Evolutionary conservation across 2,797 vertebrate genomes (phyloP).

Genomic region (Salmo trutta): DNA sequence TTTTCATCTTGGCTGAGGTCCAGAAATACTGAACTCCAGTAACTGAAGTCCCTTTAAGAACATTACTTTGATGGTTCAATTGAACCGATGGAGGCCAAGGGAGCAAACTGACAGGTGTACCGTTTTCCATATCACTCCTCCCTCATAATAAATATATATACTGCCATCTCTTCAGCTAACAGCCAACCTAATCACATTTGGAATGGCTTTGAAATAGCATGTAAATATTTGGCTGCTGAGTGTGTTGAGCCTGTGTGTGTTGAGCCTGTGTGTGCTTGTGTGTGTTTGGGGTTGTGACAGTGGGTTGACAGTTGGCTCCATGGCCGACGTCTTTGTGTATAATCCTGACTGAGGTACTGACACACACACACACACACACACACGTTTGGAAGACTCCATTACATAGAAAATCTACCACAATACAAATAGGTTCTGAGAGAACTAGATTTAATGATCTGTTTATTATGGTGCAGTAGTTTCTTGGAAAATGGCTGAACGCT

Average conservation of each 20-base stretch:
- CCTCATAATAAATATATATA: conserved; percentile 58
- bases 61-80: conserved; percentile 8
- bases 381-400: neutral
- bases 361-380: neutral
- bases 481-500: neutral
- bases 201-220: conserved; percentile 71
- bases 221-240: conserved; percentile 73
- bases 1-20: no score
- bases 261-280: conserved; percentile 43
- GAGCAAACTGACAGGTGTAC: conserved; percentile 42
- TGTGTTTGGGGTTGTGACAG: conserved; percentile 61
- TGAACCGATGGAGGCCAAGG: conserved; percentile 18
- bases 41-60: neutral
- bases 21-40: neutral
- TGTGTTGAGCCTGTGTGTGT: conserved; percentile 76
- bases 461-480: neutral
- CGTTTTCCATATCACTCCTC: conserved; percentile 47
- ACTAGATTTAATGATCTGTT: neutral
- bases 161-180: conserved; percentile 71
- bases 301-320: conserved; percentile 52
- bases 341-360: conserved; percentile 5
- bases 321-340: neutral
- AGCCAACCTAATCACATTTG: conserved; percentile 72
- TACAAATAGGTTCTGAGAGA: no score
- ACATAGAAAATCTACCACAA: neutral